Evolutionary conservation across 1,140 invertebrate species (phyloP).

Genomic region (Microplitis demolitor): DNA sequence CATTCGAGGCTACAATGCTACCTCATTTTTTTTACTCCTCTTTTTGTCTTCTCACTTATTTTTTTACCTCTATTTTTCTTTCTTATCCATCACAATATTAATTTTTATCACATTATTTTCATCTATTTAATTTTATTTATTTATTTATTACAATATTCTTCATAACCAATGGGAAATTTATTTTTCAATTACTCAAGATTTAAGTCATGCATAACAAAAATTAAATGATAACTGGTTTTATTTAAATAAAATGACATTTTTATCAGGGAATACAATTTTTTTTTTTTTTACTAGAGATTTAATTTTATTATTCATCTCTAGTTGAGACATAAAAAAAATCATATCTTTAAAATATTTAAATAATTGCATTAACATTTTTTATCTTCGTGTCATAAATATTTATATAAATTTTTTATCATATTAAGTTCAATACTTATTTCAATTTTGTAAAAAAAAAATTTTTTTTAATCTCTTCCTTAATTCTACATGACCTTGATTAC

Average conservation of each 20-base stretch:
- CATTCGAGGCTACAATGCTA: constrained; percentile 20
- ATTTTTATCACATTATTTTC: neutral
- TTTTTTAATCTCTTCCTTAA: too few relatives aligned
- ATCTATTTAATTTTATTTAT: neutral
- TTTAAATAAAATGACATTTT: neutral
- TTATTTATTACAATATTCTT: neutral
- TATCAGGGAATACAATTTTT: neutral
- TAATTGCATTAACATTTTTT: too few relatives aligned
- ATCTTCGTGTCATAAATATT: too few relatives aligned
- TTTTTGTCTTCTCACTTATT: neutral
- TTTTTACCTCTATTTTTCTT: neutral
- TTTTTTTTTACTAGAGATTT: neutral
- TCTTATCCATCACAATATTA: neutral
- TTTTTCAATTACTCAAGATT: too few relatives aligned
- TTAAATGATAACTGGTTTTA: neutral
- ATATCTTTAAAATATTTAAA: too few relatives aligned
- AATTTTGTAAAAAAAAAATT: too few relatives aligned
- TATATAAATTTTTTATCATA: too few relatives aligned
- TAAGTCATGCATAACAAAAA: neutral
- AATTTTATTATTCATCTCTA: neutral
- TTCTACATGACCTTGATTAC: too few relatives aligned
- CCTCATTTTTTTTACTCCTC: neutral
- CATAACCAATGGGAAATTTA: too few relatives aligned
- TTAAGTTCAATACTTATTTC: too few relatives aligned
- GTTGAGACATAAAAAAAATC: too few relatives aligned